Evolutionary conservation across 2,888 invertebrate species (phyloP).

Genomic region (Eretmocerus hayati): DNA sequence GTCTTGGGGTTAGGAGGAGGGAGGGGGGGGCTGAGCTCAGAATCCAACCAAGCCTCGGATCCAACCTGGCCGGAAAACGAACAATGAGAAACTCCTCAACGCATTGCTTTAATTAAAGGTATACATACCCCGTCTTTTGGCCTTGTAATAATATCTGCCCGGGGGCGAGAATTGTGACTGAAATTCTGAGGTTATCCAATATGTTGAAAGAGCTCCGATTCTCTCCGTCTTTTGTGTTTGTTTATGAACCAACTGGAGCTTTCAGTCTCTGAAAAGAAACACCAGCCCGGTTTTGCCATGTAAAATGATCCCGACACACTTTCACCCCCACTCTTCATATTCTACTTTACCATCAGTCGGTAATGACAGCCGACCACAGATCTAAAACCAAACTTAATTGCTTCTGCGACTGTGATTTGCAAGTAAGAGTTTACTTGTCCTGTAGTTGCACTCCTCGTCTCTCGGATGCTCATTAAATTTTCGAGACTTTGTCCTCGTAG

Average conservation of each 20-base stretch:
- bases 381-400: constrained; percentile 9
- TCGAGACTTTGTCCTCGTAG: no score
- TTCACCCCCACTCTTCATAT: neutral
- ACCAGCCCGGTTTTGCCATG: neutral
- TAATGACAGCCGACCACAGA: neutral
- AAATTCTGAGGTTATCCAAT: constrained; percentile 33
- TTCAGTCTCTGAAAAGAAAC: constrained; percentile 11
- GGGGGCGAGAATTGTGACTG: constrained; percentile 36
- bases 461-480: constrained; percentile 8
- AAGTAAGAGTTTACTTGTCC: constrained; percentile 1
- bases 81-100: no score
- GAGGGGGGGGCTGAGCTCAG: no score
- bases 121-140: no score
- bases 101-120: no score
- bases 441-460: no score
- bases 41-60: no score
- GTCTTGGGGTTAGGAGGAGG: no score
- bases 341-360: no score
- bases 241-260: neutral
- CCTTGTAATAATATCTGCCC: neutral
- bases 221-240: neutral
- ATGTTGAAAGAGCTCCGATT: neutral
- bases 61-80: no score
- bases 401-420: constrained; percentile 2
- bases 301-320: neutral